Conservation (phyloP, 2,797 vertebrate genomes). For the Alcedo atthis region DNA sequence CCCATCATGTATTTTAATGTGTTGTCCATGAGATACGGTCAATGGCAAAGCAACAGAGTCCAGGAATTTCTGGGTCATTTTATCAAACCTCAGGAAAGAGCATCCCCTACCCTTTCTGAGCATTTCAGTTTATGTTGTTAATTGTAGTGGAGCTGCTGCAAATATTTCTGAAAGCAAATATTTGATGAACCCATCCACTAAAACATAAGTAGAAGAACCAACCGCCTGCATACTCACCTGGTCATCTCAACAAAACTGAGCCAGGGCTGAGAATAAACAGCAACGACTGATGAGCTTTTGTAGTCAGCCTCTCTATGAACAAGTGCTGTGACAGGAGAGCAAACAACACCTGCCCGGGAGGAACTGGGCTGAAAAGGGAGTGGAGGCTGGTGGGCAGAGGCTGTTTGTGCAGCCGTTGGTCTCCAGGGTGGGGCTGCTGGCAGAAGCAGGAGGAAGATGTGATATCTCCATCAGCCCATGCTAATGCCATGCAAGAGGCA, state of each 20-base stretch:
- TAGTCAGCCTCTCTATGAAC: not conserved
- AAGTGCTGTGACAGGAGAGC: not conserved
- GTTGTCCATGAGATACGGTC: not conserved
- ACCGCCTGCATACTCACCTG: not conserved
- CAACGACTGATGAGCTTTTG: not conserved
- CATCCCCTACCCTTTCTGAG: not conserved
- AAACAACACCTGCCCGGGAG: constrained; percentile 57
- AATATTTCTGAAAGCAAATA: constrained; percentile 50
- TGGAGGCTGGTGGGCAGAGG: not conserved
- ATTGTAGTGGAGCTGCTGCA: not conserved
- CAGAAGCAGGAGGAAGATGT: not conserved
- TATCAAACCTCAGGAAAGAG: not conserved
- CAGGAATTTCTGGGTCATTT: not conserved
- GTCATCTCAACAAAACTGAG: not conserved
- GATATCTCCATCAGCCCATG: not conserved
- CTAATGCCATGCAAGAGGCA: not conserved
- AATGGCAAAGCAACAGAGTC: not conserved
- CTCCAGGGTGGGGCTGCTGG: constrained; percentile 4
- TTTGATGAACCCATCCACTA: constrained; percentile 41
- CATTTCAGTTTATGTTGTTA: not conserved
- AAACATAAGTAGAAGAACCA: constrained; percentile 1
- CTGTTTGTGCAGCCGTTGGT: constrained; percentile 6
- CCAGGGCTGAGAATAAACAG: constrained; percentile 37
- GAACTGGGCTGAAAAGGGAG: constrained; percentile 1
- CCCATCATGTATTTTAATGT: not conserved